Evolutionary conservation across 2,888 invertebrate species (phyloP), one percentile per base, ranked within the genome.

Genomic region (Conus canariensis): DNA sequence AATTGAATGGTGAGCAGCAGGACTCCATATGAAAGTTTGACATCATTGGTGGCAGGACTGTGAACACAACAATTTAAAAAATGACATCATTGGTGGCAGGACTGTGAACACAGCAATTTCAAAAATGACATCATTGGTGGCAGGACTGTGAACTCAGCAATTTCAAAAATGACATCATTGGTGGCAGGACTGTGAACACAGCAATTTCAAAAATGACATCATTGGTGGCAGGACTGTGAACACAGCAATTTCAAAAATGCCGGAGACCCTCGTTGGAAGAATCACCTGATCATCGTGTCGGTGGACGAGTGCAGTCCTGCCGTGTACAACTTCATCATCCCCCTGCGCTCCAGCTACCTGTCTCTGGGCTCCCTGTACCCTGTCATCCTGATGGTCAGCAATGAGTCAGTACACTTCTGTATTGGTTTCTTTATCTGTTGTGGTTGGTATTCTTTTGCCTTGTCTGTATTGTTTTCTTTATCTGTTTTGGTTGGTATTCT

Each of bases 241-340:
- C 98, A 99, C 96, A 99, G 98, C 96, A 97, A 98, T 92, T 98
- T 98, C 96, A 97, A 98, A 92, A 98, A 98, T 95, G 99, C 99
- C 74, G 98, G 98, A 94, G 99, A 99, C 95, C 97, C 97, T 94
- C 98, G 98, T 96, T 99, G 99, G 99, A 98, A 98, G 95, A 99
- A 99, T 96, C 98, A 98, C 96, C 99, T 99, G 59, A 99, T 99
- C 93, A 99, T 99, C 93, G 97, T 99, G 92, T 99, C 99, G 0
- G 99, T 99, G 0, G 99, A 99, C 96, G 98, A 98, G 95, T 99
- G 99, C 80, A 98, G 98, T 91, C 98, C 98, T 96, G 99, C 99
- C 93, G 99, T 99, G 95, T 99, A 99, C 97, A 99, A 99, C 97
- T 99, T 99, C 96, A 98, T 99, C 93, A 98, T 99, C 94, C 99